Conservation (phyloP, 2,797 vertebrate genomes). For the Cryptoprocta ferox region DNA sequence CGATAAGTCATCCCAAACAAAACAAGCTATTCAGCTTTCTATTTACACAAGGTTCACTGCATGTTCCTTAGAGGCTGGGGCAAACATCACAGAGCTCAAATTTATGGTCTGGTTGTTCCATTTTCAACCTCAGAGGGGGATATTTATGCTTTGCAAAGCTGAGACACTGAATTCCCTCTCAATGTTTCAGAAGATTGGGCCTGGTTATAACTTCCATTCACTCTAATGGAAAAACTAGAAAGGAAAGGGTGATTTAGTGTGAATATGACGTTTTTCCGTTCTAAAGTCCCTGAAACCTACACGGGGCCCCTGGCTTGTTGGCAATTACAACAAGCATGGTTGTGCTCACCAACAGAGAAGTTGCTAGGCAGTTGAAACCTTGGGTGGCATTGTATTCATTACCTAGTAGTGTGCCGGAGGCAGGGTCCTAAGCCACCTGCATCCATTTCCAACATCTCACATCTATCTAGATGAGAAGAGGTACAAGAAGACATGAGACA, state of each 20-base stretch:
- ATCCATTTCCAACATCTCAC: neutral
- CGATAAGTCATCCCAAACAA: neutral
- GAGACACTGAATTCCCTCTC: neutral
- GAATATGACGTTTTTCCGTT: neutral
- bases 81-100: neutral
- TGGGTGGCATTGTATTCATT: neutral
- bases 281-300: neutral
- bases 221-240: neutral
- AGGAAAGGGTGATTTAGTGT: neutral
- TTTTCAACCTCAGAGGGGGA: neutral
- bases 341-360: neutral
- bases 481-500: neutral
- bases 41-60: neutral
- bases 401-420: neutral
- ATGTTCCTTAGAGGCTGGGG: conserved; percentile 1
- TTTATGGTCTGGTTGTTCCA: neutral
- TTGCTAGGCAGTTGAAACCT: neutral
- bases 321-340: neutral
- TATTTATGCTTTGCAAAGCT: neutral
- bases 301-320: neutral
- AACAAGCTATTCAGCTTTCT: conserved; percentile 45
- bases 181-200: neutral
- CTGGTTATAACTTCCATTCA: neutral
- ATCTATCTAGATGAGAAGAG: neutral
- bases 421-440: neutral